Evolutionary conservation across 1,140 invertebrate species (phyloP).

Genomic region (Bactericera cockerelli): DNA sequence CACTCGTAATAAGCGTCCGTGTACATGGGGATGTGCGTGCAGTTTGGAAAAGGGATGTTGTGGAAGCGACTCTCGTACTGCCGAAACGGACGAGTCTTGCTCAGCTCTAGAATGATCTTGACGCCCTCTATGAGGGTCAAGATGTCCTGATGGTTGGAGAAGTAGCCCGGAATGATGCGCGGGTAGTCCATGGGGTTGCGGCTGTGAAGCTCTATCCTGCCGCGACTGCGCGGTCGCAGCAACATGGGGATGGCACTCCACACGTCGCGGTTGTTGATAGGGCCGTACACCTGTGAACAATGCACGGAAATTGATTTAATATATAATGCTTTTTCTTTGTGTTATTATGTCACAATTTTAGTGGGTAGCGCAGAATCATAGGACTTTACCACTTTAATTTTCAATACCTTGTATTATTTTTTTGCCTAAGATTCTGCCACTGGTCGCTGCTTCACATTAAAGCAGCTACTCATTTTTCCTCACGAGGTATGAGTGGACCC

Average conservation of each 20-base stretch:
- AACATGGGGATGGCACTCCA: slow-evolving; percentile 73
- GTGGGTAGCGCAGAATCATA: too few relatives aligned
- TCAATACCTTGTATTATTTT: too few relatives aligned
- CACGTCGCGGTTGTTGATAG: slow-evolving; percentile 58
- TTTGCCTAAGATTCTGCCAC: too few relatives aligned
- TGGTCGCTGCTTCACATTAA: too few relatives aligned
- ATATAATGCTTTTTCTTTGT: too few relatives aligned
- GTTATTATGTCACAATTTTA: too few relatives aligned
- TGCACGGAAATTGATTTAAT: too few relatives aligned
- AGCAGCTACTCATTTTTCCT: too few relatives aligned
- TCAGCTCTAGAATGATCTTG: slow-evolving; percentile 57
- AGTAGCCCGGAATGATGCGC: slow-evolving; percentile 82
- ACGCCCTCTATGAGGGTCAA: slow-evolving; percentile 66
- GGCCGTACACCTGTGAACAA: slow-evolving; percentile 54
- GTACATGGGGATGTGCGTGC: slow-evolving; percentile 42
- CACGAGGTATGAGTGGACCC: too few relatives aligned
- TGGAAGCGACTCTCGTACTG: slow-evolving; percentile 49
- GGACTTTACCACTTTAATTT: too few relatives aligned
- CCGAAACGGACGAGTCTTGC: slow-evolving; percentile 51
- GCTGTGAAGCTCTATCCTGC: slow-evolving; percentile 59
- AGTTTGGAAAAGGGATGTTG: slow-evolving; percentile 50
- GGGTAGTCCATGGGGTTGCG: slow-evolving; percentile 80
- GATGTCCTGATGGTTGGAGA: slow-evolving; percentile 61
- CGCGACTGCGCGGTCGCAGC: slow-evolving; percentile 50
- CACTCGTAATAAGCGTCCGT: slow-evolving; percentile 68